These are phyloP conservation scores for Diorhabda sublineata DNA, from an alignment of 1,140 invertebrate genomes.

Conservation along the genomic window DNA sequence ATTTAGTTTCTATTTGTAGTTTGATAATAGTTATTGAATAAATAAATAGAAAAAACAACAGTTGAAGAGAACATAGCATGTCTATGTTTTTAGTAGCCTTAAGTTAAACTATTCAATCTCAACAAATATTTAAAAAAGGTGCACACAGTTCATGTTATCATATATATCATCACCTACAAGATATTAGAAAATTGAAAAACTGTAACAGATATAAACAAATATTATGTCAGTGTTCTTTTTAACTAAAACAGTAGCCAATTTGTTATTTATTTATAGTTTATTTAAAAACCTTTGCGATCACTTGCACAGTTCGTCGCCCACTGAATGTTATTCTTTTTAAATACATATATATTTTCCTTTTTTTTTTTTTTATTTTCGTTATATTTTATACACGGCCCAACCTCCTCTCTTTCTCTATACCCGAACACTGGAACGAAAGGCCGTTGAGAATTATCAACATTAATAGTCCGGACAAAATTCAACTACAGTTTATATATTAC, in stretches of 20 bases:
- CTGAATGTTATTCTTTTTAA: background rate
- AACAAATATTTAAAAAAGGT: conserved; percentile 40
- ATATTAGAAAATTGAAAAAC: conserved; percentile 41
- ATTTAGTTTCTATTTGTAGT: no score
- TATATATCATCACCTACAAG: conserved; percentile 28
- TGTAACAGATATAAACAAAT: conserved; percentile 39
- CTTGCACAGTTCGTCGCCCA: conserved; percentile 22
- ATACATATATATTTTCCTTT: no score
- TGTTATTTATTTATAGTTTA: conserved; percentile 29
- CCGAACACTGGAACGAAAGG: conserved; percentile 3
- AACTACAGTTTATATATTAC: conserved; percentile 31
- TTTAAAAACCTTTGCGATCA: conserved; percentile 11
- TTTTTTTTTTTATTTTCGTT: no score
- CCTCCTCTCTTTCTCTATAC: background rate
- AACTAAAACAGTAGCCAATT: conserved; percentile 38
- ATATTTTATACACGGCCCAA: no score
- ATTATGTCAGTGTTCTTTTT: conserved; percentile 26
- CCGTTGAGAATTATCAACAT: background rate
- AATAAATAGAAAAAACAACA: background rate
- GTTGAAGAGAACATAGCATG: conserved; percentile 35
- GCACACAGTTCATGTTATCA: conserved; percentile 28
- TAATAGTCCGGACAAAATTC: conserved; percentile 13
- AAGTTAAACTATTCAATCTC: conserved; percentile 43
- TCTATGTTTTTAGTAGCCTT: conserved; percentile 30
- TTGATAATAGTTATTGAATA: background rate